Percentiles rank a stretch among this genome's conserved stretches.
Evolutionary conservation across 2,797 vertebrate species (phyloP).

Genomic region (Ctenopoma multispine): DNA sequence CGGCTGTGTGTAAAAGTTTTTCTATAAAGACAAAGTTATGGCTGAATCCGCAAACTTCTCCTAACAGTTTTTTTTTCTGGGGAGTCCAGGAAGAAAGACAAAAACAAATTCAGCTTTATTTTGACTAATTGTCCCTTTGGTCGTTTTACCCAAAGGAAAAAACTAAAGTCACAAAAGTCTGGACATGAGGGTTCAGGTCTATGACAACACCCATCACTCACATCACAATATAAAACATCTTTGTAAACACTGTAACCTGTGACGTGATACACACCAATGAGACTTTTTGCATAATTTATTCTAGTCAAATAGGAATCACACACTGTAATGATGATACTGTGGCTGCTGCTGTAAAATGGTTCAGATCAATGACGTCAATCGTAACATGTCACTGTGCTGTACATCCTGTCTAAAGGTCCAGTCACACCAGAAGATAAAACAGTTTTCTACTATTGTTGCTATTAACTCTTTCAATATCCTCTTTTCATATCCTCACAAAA

Average conservation of each 20-base stretch:
- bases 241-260: conserved; percentile 42
- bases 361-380: conserved; percentile 43
- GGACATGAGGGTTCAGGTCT: conserved; percentile 31
- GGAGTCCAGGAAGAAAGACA: conserved; percentile 6
- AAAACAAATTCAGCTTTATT: conserved; percentile 23
- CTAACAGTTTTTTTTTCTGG: conserved; percentile 9
- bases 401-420: neutral
- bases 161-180: conserved; percentile 12
- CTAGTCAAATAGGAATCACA: conserved; percentile 50
- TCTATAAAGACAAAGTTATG: conserved; percentile 12
- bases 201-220: conserved; percentile 63
- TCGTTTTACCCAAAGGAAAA: conserved; percentile 10
- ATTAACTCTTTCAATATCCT: neutral
- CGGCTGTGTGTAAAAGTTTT: conserved; percentile 1
- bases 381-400: neutral
- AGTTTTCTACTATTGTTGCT: too few species aligned
- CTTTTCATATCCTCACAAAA: neutral
- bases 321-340: conserved; percentile 37
- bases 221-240: conserved; percentile 71
- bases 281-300: conserved; percentile 62
- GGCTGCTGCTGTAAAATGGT: conserved; percentile 23
- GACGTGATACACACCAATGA: conserved; percentile 50
- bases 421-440: neutral
- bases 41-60: conserved; percentile 21
- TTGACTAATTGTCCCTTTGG: conserved; percentile 1